Conservation (phyloP, 2,113 vertebrate species). For the Gobiocypris rarus region DNA sequence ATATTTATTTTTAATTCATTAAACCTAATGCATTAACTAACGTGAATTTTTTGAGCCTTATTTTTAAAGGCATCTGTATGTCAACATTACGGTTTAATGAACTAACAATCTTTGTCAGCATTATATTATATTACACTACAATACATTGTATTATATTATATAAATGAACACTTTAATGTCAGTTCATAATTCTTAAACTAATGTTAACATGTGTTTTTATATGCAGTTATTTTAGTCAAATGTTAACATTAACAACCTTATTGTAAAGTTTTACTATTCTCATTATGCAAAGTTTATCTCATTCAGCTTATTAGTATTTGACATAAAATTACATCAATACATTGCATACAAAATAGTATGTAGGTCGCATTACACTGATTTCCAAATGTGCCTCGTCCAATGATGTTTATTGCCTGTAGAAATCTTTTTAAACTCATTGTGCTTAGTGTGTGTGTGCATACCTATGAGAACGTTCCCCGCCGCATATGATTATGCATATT, state of each 20-base stretch:
- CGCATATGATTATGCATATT: conserved; percentile 73
- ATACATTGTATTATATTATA: background rate
- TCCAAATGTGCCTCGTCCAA: conserved; percentile 38
- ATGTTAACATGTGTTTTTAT: background rate
- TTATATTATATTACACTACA: background rate
- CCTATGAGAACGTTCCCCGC: conserved; percentile 57
- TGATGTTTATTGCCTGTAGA: conserved; percentile 6
- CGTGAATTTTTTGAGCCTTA: background rate
- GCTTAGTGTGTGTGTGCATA: conserved; percentile 10
- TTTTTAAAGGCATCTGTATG: background rate
- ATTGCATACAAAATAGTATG: background rate
- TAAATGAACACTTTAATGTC: background rate
- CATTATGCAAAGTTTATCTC: background rate
- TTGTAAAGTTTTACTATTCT: background rate
- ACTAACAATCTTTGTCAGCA: background rate
- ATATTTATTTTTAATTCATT: background rate
- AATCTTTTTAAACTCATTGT: conserved; percentile 7
- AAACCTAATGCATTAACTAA: background rate
- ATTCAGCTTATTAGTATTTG: background rate
- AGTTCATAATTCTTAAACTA: background rate
- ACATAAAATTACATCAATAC: background rate
- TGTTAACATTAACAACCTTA: background rate
- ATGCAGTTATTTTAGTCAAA: background rate
- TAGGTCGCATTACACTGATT: conserved; percentile 6
- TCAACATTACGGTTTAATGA: background rate